Evolutionary conservation across 1,140 invertebrate genomes (phyloP).

Genomic region (Cydia pomonella): DNA sequence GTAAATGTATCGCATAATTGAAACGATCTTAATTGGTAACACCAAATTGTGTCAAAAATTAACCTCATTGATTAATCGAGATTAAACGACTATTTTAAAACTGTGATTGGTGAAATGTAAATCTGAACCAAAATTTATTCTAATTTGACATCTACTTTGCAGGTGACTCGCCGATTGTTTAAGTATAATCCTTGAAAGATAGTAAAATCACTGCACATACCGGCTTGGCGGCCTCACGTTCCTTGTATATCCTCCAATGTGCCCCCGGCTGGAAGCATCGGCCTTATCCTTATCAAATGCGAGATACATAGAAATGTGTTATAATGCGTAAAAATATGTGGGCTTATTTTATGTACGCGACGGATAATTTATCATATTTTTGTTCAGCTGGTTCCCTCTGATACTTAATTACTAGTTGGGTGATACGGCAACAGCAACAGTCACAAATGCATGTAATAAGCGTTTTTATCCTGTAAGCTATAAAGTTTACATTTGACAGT

Average conservation of each 20-base stretch:
- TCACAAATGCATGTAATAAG: neutral
- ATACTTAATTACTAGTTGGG: no score
- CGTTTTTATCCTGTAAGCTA: neutral
- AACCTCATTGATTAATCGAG: slow-evolving; percentile 38
- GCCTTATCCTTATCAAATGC: slow-evolving; percentile 2
- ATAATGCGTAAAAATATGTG: neutral
- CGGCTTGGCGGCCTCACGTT: slow-evolving; percentile 59
- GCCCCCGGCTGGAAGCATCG: slow-evolving; percentile 6
- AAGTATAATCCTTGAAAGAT: slow-evolving; percentile 74
- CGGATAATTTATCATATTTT: no score
- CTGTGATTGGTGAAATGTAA: slow-evolving; percentile 67
- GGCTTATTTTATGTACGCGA: neutral
- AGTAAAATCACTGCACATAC: slow-evolving; percentile 73
- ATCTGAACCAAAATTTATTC: slow-evolving; percentile 76
- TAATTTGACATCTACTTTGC: slow-evolving; percentile 80
- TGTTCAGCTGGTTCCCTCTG: no score
- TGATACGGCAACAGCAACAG: no score
- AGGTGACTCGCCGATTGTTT: slow-evolving; percentile 79
- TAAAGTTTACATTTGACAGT: neutral
- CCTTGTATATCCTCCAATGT: slow-evolving; percentile 43
- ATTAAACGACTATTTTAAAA: slow-evolving; percentile 15
- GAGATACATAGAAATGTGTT: neutral
- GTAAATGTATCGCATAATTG: slow-evolving; percentile 50
- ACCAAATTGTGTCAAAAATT: slow-evolving; percentile 67
- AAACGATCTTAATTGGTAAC: slow-evolving; percentile 63